phyloP scores from a whole-genome alignment of 2,797 vertebrate species.

The Enteromius viviparus region DNA sequence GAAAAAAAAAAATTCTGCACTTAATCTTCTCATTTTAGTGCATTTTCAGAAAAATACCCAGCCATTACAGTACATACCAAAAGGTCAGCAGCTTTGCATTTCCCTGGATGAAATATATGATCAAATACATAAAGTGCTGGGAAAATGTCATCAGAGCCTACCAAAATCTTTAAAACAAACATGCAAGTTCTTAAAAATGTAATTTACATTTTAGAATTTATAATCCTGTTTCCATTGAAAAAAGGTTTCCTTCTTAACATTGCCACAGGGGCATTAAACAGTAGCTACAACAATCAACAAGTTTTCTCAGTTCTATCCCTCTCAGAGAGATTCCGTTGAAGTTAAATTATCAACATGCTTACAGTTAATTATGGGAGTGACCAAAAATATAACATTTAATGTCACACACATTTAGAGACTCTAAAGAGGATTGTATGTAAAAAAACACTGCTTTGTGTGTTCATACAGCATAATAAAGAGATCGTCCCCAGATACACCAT shows the following conservation, averaged over 20 bases:
- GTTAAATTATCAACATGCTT: not conserved
- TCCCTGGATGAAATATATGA: no score
- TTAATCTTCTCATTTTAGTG: not conserved
- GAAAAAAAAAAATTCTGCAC: no score
- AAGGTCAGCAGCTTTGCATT: no score
- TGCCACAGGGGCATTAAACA: not conserved
- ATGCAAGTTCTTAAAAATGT: not conserved
- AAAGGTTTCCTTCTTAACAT: not conserved
- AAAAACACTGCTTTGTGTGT: not conserved
- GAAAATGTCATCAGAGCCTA: not conserved
- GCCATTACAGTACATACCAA: not conserved
- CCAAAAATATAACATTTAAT: not conserved
- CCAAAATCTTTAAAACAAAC: not conserved
- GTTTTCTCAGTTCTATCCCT: not conserved
- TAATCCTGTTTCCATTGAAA: not conserved
- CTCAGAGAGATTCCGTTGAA: not conserved
- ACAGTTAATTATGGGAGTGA: not conserved
- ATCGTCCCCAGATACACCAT: conserved; percentile 31
- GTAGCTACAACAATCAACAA: not conserved
- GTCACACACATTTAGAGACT: not conserved
- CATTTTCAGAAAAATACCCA: not conserved
- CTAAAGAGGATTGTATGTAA: not conserved
- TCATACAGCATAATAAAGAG: not conserved
- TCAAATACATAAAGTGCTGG: no score
- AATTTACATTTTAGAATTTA: not conserved